Percentiles rank a stretch among this genome's conserved stretches.
Evolutionary conservation across 2,113 vertebrate species (phyloP).

Genomic region (Cavia aperea): DNA sequence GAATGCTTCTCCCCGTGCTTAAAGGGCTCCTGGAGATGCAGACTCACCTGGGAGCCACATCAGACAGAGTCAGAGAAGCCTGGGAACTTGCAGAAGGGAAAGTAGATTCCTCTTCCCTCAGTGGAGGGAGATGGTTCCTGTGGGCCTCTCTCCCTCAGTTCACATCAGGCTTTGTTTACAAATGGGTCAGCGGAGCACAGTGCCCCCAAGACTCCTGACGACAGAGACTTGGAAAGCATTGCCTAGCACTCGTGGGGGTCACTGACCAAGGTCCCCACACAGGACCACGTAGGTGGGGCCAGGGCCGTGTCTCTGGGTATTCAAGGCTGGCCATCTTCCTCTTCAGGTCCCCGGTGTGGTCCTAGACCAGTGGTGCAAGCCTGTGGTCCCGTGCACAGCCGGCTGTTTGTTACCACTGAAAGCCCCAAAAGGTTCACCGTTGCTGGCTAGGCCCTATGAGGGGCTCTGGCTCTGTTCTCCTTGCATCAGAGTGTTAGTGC

Average conservation of each 20-base stretch:
- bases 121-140: neutral
- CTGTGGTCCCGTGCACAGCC: neutral
- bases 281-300: neutral
- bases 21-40: neutral
- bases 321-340: neutral
- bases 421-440: neutral
- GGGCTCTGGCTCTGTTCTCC: neutral
- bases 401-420: neutral
- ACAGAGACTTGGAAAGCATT: neutral
- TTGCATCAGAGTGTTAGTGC: neutral
- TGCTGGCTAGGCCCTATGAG: neutral
- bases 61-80: neutral
- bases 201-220: no score
- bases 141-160: neutral
- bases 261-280: neutral
- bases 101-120: neutral
- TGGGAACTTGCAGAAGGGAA: neutral
- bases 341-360: neutral
- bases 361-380: neutral
- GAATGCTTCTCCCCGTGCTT: neutral
- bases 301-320: accelerated
- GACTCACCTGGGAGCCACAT: neutral
- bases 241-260: accelerated
- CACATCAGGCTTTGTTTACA: neutral
- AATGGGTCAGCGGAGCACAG: neutral